Conservation (phyloP, 2,113 vertebrate genomes). For the Triplophysa dalaica region DNA sequence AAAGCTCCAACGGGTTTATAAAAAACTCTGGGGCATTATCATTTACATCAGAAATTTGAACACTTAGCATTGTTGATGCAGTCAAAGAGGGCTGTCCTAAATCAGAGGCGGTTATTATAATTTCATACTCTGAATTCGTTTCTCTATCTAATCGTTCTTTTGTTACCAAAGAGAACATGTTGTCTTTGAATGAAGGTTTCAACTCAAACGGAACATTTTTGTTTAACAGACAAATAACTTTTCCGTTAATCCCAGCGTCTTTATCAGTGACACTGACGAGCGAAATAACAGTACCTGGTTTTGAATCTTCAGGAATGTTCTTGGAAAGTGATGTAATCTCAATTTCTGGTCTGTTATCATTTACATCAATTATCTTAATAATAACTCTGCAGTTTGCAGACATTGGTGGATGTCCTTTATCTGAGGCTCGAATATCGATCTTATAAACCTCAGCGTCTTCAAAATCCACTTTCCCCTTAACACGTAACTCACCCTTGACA, state of each 20-base stretch:
- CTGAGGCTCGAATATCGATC: slow-evolving; percentile 48
- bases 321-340: slow-evolving; percentile 68
- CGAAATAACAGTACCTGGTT: slow-evolving; percentile 65
- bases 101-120: slow-evolving; percentile 63
- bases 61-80: slow-evolving; percentile 31
- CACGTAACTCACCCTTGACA: slow-evolving; percentile 39
- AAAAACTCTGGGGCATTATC: slow-evolving; percentile 64
- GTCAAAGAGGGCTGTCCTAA: slow-evolving; percentile 45
- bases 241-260: slow-evolving; percentile 66
- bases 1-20: slow-evolving; percentile 62
- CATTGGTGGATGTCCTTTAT: slow-evolving; percentile 61
- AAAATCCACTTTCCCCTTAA: slow-evolving; percentile 44
- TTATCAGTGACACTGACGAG: slow-evolving; percentile 67
- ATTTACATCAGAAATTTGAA: slow-evolving; percentile 57
- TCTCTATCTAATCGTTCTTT: slow-evolving; percentile 66
- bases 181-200: slow-evolving; percentile 65
- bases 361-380: slow-evolving; percentile 67
- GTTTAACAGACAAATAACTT: slow-evolving; percentile 62
- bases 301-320: slow-evolving; percentile 61
- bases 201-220: slow-evolving; percentile 66
- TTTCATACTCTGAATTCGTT: slow-evolving; percentile 55
- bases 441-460: slow-evolving; percentile 32
- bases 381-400: slow-evolving; percentile 57
- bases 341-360: slow-evolving; percentile 70
- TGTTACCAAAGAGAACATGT: slow-evolving; percentile 68